phyloP scores from a whole-genome alignment of 2,797 vertebrate species.

The Betta splendens region DNA sequence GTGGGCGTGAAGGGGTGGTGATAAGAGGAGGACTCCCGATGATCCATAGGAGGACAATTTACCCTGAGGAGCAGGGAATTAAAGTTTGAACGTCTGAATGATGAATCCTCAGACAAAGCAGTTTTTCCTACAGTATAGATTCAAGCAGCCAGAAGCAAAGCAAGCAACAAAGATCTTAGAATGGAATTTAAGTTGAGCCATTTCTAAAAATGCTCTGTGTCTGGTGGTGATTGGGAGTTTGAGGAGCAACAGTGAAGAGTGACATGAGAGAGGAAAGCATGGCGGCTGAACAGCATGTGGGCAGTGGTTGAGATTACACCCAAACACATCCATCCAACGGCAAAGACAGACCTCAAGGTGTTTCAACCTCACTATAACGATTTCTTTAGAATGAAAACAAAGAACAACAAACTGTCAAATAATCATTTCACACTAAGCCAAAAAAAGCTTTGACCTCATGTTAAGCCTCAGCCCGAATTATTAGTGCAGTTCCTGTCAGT shows the following conservation, averaged over 20 bases:
- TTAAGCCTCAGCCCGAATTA: too few relatives aligned
- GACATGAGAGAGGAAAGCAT: constrained; percentile 33
- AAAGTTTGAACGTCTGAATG: constrained; percentile 1
- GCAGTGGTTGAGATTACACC: constrained; percentile 7
- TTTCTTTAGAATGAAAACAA: background rate
- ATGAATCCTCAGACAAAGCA: constrained; percentile 19
- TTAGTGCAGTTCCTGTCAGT: too few relatives aligned
- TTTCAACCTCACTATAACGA: background rate
- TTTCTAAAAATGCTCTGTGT: constrained; percentile 46
- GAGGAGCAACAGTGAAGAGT: constrained; percentile 28
- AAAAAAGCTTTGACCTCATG: too few relatives aligned
- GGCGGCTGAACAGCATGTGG: constrained; percentile 30
- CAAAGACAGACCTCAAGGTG: background rate
- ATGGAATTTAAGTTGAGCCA: constrained; percentile 34
- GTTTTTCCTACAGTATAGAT: constrained; percentile 18
- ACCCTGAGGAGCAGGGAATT: constrained; percentile 16
- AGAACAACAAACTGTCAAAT: background rate
- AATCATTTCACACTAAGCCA: background rate
- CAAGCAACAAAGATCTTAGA: too few relatives aligned
- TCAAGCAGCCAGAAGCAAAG: constrained; percentile 16
- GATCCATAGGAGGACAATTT: constrained; percentile 50
- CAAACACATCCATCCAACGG: background rate
- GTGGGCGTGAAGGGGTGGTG: background rate
- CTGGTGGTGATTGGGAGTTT: constrained; percentile 35
- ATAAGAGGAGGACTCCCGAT: constrained; percentile 23